Evolutionary conservation across 1,140 invertebrate genomes (phyloP), one percentile per base, ranked within the genome.

Genomic region (Catajapyx aquilonaris): DNA sequence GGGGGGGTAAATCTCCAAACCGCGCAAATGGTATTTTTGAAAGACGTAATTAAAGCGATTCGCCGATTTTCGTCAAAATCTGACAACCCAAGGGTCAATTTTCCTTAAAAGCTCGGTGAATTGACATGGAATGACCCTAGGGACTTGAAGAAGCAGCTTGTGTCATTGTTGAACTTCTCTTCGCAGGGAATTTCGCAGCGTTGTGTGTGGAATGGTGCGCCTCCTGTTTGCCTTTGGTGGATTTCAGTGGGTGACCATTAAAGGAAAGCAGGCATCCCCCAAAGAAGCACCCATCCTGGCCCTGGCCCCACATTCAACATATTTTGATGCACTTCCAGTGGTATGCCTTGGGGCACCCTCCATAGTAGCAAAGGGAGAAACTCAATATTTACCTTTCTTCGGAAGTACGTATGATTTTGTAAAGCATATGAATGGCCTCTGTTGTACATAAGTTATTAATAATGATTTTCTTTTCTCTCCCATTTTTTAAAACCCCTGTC

Each of bases 231-330:
- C 76, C 38, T 66, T 65, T 25, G 76, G 75, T 35, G 83, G 85
- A 39, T 86, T 90, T 59, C 73, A 81, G 44, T 66, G 68, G 49
- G 60, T 84, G 39, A 69, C 62, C 46, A 61, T 73, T 30, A 73
- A 71, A 51, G 80, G 80, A 31, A 59, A 62, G 40, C 62, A 66
- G 48, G 74, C 72, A 13, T 52, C 62, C 2, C 44, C 65, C 11
- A 64, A 70, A 43, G 75, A 84, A 43, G 85, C 85, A 1, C 81
- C 84, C 2, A 73, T 94, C 41, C 58, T 91, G 38, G 76, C 73
- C n/a, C 67, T 85, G 33, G 83, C 83, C 15, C 85, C 87, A 5
- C 87, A 93, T 57, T 91, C 86, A 16, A 76, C 77, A 38, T 88
- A 81, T 66, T 79, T 85, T 59, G 87, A 91, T 60, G 76, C 81